phyloP scores from a whole-genome alignment of 2,888 invertebrate species.

The Nemurella pictetii region DNA sequence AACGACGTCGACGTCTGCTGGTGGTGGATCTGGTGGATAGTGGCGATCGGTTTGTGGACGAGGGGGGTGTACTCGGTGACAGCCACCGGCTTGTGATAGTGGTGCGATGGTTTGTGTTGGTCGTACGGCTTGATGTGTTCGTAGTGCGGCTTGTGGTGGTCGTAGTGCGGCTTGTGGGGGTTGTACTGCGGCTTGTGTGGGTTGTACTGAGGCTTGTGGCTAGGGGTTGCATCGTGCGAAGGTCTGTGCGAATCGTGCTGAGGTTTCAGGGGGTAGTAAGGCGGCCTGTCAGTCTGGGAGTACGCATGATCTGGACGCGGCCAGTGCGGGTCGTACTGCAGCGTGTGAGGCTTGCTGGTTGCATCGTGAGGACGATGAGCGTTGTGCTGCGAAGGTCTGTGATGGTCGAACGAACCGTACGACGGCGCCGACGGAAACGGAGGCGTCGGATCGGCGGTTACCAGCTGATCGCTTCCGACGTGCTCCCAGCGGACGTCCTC shows the following conservation, averaged over 20 bases:
- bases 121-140: not conserved
- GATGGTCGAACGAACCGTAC: not conserved
- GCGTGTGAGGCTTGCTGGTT: not conserved
- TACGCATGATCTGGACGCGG: not conserved
- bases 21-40: not conserved
- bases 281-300: not conserved
- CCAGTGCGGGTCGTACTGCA: not conserved
- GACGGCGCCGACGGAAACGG: not conserved
- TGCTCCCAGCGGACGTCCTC: not conserved
- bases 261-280: slow-evolving; percentile 2
- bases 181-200: not conserved
- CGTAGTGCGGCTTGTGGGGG: not conserved
- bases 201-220: not conserved
- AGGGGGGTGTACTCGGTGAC: not conserved
- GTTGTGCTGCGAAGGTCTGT: not conserved
- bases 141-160: not conserved
- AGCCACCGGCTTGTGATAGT: not conserved
- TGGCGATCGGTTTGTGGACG: not conserved
- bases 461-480: not conserved
- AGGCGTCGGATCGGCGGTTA: not conserved
- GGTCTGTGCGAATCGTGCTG: not conserved
- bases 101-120: not conserved
- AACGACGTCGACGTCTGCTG: not conserved
- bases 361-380: not conserved
- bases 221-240: not conserved